phyloP scores from a whole-genome alignment of 2,797 vertebrate species.

The Austrolebias charrua region DNA sequence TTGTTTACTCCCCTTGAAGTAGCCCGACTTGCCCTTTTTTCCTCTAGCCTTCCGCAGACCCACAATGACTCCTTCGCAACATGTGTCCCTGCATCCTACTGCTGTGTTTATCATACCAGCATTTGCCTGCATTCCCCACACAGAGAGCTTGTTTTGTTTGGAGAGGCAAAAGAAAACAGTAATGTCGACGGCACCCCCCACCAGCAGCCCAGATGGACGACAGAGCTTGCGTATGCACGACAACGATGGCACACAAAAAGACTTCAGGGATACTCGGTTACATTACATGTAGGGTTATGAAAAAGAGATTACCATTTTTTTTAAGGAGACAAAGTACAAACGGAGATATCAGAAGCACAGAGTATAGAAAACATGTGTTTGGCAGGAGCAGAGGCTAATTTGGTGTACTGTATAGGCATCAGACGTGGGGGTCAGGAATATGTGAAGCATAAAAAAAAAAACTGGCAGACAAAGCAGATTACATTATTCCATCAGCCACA shows the following conservation, averaged over 20 bases:
- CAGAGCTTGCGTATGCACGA: constrained; percentile 42
- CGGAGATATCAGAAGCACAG: constrained; percentile 5
- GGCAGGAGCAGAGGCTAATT: constrained; percentile 43
- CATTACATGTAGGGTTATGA: constrained; percentile 17
- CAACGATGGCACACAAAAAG: constrained; percentile 40
- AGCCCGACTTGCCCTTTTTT: constrained; percentile 24
- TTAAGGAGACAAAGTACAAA: constrained; percentile 4
- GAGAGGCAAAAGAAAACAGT: constrained; percentile 72
- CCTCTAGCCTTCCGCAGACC: constrained; percentile 40
- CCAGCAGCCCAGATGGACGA: constrained; percentile 69
- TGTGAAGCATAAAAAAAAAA: constrained; percentile 49
- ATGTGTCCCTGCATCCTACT: constrained; percentile 61
- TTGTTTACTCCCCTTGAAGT: constrained; percentile 77
- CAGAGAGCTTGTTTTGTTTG: constrained; percentile 75
- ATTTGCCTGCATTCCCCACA: constrained; percentile 61
- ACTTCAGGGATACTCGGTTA: constrained; percentile 27
- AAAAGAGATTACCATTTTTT: constrained; percentile 22
- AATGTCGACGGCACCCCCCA: constrained; percentile 57
- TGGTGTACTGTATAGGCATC: constrained; percentile 31
- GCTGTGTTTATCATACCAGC: constrained; percentile 73
- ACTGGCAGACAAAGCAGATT: constrained; percentile 32
- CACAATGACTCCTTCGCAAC: constrained; percentile 62
- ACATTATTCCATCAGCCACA: constrained; percentile 23
- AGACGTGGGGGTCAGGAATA: constrained; percentile 42
- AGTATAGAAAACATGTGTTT: constrained; percentile 26